These are phyloP conservation scores for Pterocles burchelli DNA, from an alignment of 2,113 vertebrate species.

Conservation along the genomic window DNA sequence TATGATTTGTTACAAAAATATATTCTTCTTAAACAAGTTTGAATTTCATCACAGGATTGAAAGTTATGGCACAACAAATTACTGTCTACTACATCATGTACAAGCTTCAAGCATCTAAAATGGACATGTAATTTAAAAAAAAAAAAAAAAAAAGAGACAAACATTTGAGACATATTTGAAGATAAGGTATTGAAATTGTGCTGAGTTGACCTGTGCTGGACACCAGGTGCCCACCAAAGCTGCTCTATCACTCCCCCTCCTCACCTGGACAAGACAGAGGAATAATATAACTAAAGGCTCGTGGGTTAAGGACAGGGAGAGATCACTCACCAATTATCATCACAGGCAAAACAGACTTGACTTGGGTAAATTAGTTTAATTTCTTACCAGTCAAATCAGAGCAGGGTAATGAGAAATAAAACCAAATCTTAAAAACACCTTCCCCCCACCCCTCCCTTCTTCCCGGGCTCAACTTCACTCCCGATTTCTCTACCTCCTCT, in stretches of 20 bases:
- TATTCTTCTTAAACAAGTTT: not conserved
- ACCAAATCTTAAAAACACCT: not conserved
- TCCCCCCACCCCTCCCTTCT: too few species aligned
- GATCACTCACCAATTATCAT: too few species aligned
- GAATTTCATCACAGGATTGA: not conserved
- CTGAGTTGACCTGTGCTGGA: too few species aligned
- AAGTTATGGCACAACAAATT: not conserved
- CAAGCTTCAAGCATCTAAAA: not conserved
- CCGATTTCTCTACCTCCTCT: not conserved
- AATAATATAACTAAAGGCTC: too few species aligned
- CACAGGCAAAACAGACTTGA: too few species aligned
- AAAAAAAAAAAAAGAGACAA: not conserved
- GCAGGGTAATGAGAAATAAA: not conserved
- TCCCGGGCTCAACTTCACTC: not conserved
- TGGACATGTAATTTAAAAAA: not conserved
- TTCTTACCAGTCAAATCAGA: not conserved
- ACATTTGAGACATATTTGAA: not conserved
- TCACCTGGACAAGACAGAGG: too few species aligned
- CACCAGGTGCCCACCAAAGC: too few species aligned
- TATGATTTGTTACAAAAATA: not conserved
- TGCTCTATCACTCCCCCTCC: too few species aligned
- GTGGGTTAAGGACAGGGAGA: too few species aligned
- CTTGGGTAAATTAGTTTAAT: too few species aligned
- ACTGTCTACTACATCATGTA: not conserved
- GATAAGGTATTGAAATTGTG: not conserved